phyloP scores from a whole-genome alignment of 2,113 vertebrate genomes.

The Macquaria australasica region DNA sequence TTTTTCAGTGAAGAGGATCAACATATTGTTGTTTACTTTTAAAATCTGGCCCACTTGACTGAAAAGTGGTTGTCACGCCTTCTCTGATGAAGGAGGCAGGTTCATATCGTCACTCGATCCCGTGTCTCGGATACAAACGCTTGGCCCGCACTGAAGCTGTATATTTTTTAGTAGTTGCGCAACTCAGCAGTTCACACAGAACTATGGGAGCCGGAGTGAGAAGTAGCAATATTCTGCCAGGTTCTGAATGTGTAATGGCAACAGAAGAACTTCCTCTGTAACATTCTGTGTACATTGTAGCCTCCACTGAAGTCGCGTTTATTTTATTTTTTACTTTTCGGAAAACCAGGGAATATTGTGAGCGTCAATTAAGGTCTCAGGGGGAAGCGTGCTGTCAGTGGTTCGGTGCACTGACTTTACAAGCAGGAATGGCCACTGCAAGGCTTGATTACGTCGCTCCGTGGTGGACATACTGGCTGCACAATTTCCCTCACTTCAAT shows the following conservation, averaged over 20 bases:
- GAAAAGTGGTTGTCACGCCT: conserved; percentile 63
- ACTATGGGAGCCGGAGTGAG: conserved; percentile 41
- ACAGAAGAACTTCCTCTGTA: conserved; percentile 40
- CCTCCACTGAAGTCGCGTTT: background rate
- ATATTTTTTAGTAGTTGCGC: background rate
- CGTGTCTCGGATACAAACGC: conserved; percentile 53
- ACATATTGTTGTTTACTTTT: background rate
- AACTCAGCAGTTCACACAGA: conserved; percentile 22
- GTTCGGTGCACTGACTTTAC: conserved; percentile 36
- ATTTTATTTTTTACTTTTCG: background rate
- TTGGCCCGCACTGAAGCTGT: conserved; percentile 22
- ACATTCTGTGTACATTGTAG: conserved; percentile 11
- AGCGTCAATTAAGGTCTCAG: conserved; percentile 8
- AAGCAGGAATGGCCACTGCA: conserved; percentile 84
- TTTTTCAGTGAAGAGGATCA: background rate
- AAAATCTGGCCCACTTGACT: conserved; percentile 1
- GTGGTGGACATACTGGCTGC: conserved; percentile 96
- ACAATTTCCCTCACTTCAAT: conserved; percentile 90
- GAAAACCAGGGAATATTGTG: conserved; percentile 34
- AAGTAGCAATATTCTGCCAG: conserved; percentile 6
- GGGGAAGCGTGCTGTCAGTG: conserved; percentile 18
- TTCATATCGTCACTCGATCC: conserved; percentile 44
- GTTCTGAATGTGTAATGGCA: conserved; percentile 4
- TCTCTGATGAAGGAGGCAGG: conserved; percentile 52
- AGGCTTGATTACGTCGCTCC: conserved; percentile 91